Percentiles rank a stretch among this genome's conserved stretches.
Evolutionary conservation across 2,113 vertebrate genomes (phyloP).

Genomic region (Vidua chalybeata): DNA sequence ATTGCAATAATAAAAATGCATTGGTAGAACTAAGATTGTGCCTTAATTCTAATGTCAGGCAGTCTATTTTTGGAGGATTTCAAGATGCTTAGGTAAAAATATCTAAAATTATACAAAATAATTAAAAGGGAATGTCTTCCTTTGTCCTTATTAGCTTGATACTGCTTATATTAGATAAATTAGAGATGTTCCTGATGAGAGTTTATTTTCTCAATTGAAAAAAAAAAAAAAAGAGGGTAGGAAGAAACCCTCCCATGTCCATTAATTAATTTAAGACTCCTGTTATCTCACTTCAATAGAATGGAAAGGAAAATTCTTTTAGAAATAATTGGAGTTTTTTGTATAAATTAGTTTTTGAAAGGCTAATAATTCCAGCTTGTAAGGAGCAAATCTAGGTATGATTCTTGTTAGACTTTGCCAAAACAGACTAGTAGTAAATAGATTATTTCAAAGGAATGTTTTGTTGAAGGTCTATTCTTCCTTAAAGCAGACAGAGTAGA

Average conservation of each 20-base stretch:
- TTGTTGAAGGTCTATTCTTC: neutral
- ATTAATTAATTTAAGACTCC: neutral
- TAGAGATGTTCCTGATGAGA: neutral
- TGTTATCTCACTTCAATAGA: neutral
- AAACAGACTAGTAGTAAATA: neutral
- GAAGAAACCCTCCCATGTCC: neutral
- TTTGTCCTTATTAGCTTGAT: neutral
- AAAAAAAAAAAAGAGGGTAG: accelerated
- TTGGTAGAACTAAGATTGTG: neutral
- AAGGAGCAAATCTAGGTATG: neutral
- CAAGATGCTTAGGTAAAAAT: neutral
- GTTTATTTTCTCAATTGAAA: neutral
- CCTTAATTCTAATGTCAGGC: neutral
- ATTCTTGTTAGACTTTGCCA: neutral
- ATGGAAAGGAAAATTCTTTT: neutral
- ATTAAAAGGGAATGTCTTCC: neutral
- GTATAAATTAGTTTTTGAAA: neutral
- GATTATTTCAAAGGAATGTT: neutral
- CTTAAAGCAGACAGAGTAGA: neutral
- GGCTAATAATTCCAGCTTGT: neutral
- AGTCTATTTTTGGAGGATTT: neutral
- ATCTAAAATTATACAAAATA: neutral
- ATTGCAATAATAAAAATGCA: neutral
- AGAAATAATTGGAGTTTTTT: neutral
- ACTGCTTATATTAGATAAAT: neutral